Evolutionary conservation across 2,888 invertebrate species (phyloP).

Genomic region (Drosophila siamana): DNA sequence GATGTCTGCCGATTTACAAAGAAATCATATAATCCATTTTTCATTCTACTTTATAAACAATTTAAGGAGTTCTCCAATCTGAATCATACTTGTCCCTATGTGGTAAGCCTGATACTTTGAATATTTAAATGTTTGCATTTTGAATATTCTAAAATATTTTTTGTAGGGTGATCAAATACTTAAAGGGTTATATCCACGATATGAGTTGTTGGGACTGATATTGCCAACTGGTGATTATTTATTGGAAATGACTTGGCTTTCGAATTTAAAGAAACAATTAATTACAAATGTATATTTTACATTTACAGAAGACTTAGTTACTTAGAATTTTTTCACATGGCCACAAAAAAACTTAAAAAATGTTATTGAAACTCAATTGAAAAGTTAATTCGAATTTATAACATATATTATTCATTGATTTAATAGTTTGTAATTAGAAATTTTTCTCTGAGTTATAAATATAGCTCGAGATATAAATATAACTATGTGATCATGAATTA

Average conservation of each 20-base stretch:
- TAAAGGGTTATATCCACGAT: background rate
- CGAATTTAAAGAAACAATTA: background rate
- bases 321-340: too few species aligned
- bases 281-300: background rate
- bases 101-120: conserved; percentile 2
- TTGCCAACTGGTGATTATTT: conserved; percentile 44
- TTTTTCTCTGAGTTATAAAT: too few species aligned
- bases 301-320: conserved; percentile 28
- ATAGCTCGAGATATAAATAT: too few species aligned
- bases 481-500: too few species aligned
- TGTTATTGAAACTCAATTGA: too few species aligned
- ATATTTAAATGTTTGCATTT: too few species aligned
- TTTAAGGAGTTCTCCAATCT: conserved; percentile 16
- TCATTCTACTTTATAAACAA: conserved; percentile 14
- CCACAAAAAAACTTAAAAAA: too few species aligned
- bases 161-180: conserved; percentile 10
- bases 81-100: conserved; percentile 34
- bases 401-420: too few species aligned
- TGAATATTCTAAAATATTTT: background rate
- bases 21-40: conserved; percentile 19
- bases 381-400: too few species aligned
- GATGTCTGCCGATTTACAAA: conserved; percentile 16
- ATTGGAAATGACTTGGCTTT: background rate
- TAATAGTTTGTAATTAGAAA: too few species aligned
- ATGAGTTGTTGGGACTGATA: background rate